phyloP scores from a whole-genome alignment of 2,888 invertebrate genomes.

The Zele albiditarsus region DNA sequence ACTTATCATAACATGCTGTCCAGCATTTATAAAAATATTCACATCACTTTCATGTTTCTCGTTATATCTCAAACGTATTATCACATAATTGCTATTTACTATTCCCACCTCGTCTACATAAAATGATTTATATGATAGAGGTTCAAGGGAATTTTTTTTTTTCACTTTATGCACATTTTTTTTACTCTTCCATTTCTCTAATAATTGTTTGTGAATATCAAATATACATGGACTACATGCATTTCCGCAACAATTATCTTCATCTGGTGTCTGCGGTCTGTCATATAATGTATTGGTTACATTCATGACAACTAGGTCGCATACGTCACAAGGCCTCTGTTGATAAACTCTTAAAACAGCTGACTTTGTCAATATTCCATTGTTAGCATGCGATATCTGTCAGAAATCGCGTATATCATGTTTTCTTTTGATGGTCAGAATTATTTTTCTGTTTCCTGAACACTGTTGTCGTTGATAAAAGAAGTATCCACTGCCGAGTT shows the following conservation, averaged over 20 bases:
- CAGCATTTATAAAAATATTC: conserved; percentile 58
- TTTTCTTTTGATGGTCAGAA: not conserved
- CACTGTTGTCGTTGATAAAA: not conserved
- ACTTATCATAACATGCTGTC: conserved; percentile 64
- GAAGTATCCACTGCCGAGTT: not conserved
- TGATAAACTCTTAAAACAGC: conserved; percentile 40
- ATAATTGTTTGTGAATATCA: conserved; percentile 62
- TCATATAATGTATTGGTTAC: conserved; percentile 23
- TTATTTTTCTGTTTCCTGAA: not conserved
- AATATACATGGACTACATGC: conserved; percentile 67
- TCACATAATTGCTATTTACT: conserved; percentile 52
- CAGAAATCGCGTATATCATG: not conserved
- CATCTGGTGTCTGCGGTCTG: conserved; percentile 59
- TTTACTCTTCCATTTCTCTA: conserved; percentile 59
- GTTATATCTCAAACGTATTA: conserved; percentile 51
- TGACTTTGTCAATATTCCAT: not conserved
- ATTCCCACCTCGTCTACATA: conserved; percentile 44
- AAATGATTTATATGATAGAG: conserved; percentile 55
- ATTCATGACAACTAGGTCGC: conserved; percentile 11
- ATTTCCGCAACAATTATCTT: conserved; percentile 67
- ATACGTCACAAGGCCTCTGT: not conserved
- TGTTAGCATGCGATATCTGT: not conserved
- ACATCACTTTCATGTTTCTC: conserved; percentile 49
- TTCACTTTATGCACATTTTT: conserved; percentile 42
- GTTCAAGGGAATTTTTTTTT: conserved; percentile 49